Evolutionary conservation across 2,113 vertebrate species (phyloP).

Genomic region (Xenopus laevis): DNA sequence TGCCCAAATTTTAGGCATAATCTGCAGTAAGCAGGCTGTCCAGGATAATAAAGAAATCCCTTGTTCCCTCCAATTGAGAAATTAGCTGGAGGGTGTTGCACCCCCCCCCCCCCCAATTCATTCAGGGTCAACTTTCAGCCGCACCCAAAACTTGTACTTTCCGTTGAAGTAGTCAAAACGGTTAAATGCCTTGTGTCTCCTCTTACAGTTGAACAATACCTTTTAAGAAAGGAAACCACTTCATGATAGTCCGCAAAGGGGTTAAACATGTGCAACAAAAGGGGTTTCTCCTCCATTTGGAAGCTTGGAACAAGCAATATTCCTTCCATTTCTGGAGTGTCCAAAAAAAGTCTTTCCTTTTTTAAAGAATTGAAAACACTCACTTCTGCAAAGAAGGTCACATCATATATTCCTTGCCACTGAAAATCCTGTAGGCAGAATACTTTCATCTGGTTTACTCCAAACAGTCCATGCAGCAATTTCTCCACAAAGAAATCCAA

Average conservation of each 20-base stretch:
- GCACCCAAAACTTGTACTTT: not conserved
- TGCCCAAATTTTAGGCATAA: not conserved
- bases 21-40: not conserved
- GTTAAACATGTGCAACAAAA: not conserved
- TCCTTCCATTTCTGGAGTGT: too few relatives aligned
- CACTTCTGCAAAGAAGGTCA: not conserved
- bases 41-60: not conserved
- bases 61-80: not conserved
- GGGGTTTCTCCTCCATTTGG: not conserved
- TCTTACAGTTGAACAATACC: not conserved
- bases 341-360: too few relatives aligned
- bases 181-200: not conserved
- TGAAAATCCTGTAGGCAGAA: conserved; percentile 1
- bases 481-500: not conserved
- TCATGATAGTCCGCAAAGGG: not conserved
- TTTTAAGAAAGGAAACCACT: not conserved
- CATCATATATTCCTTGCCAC: not conserved
- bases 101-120: not conserved
- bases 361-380: not conserved
- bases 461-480: not conserved
- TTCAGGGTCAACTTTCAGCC: not conserved
- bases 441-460: not conserved
- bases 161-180: not conserved
- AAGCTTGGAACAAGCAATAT: too few relatives aligned
- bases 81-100: not conserved